Base-by-base conservation (phyloP, 30 jellyfish, hydroid and myxozoan genomes). In the Pelagia noctiluca region DNA sequence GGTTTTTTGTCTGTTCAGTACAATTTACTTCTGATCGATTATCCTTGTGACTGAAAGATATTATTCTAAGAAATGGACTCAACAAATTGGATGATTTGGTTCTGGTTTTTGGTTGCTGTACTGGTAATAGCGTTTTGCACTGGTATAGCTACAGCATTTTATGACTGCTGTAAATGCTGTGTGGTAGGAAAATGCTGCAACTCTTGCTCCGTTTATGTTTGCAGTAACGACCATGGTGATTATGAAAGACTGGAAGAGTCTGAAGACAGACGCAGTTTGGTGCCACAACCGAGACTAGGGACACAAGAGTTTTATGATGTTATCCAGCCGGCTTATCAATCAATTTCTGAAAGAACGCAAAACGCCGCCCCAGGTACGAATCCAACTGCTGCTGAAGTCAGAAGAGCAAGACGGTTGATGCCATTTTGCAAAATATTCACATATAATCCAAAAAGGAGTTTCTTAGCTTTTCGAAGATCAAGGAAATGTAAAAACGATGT, bases 401-500 rank as follows among this genome's bases (percentile, higher is more conserved):
- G 78, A 71, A 46, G 78, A 25, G 87, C 60, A 11, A 75, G 37
- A 28, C 52, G 61, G 7, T 42, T 53, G 46, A 11, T 80, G 65
- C 91, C 91, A 52, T 37, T n/a, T 29, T 80, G 91, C 63, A 47
- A 7, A 35, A 7, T 80, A 38, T 10, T 50, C 42, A 66, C 35
- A 26, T 80, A 31, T 35, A 31, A 50, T 11, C 21, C 37, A 11
- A 66, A 34, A 80, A 25, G 37, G 18, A 10, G 47, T 50, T 0
- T 22, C 37, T 7, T 25, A 2, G 21, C 16, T 1, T 38, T 65
- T 4, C 71, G 91, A 30, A 69, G 82, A 30, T 67, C 91, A 2
- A 22, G 35, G 21, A 66, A 62, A 80, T 80, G 91, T 30, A 66
- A 66, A 30, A 66, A 80, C 53, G 91, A 68, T 8, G 54, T 67